A percentile compares a stretch with the other conserved stretches of the same genome.
phyloP scores from a whole-genome alignment of 2,888 invertebrate species.

The Hirtodrosophila cameraria region DNA sequence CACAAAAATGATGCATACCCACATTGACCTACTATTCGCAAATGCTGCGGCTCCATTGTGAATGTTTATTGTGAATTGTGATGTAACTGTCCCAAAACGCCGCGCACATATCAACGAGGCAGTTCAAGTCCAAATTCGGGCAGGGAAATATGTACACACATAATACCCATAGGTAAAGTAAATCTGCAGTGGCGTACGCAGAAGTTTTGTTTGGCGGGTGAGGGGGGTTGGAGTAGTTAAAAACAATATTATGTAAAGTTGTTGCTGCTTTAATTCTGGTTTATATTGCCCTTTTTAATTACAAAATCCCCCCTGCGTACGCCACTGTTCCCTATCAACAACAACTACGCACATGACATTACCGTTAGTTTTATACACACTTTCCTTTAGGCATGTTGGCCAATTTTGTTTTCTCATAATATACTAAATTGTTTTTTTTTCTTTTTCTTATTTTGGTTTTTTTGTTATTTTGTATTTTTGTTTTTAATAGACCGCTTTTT shows the following conservation, averaged over 20 bases:
- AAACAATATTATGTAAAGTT: conserved; percentile 10
- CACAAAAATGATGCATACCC: conserved; percentile 46
- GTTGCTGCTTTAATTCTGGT: too few species aligned
- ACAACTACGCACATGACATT: conserved; percentile 66
- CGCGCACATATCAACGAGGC: conserved; percentile 78
- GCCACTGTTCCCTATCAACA: conserved; percentile 3
- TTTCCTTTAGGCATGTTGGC: conserved; percentile 46
- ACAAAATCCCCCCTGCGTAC: too few species aligned
- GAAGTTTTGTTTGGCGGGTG: too few species aligned
- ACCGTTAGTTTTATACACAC: conserved; percentile 66
- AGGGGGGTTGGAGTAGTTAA: neutral
- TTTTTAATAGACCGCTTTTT: conserved; percentile 75
- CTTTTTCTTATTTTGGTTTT: conserved; percentile 12
- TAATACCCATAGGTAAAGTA: conserved; percentile 41
- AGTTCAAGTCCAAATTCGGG: conserved; percentile 77
- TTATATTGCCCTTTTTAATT: too few species aligned
- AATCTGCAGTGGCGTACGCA: conserved; percentile 6
- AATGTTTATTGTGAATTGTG: conserved; percentile 56
- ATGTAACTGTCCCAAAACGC: conserved; percentile 80
- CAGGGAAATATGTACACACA: conserved; percentile 58
- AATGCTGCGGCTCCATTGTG: conserved; percentile 59
- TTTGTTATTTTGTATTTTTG: conserved; percentile 24
- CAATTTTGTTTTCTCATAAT: conserved; percentile 72
- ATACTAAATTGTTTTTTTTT: conserved; percentile 49
- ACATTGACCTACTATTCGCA: conserved; percentile 77